A percentile compares a stretch with the other conserved stretches of the same genome.
Evolutionary conservation across 2,113 vertebrate species (phyloP).

Genomic region (Hipposideros armiger): DNA sequence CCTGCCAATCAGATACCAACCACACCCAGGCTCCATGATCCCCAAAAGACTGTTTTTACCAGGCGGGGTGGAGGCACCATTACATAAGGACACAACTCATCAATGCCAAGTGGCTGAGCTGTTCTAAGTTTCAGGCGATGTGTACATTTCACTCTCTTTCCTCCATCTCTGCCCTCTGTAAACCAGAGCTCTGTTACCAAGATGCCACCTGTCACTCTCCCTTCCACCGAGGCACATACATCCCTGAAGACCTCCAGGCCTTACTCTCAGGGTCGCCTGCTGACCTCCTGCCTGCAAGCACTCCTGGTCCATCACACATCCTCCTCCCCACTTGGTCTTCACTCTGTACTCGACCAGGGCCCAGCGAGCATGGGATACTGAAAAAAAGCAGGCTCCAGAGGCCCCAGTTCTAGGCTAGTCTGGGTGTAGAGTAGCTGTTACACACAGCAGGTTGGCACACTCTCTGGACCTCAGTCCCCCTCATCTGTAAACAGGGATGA

Average conservation of each 20-base stretch:
- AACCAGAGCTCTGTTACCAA: neutral
- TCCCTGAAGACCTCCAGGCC: neutral
- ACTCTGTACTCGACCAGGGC: neutral
- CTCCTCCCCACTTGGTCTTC: neutral
- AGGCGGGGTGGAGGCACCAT: conserved; percentile 27
- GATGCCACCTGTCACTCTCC: neutral
- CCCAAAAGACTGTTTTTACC: conserved; percentile 43
- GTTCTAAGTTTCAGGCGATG: neutral
- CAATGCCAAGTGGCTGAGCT: neutral
- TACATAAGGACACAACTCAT: neutral
- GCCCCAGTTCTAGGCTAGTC: neutral
- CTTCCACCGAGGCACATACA: neutral
- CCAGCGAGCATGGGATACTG: neutral
- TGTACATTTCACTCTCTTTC: neutral
- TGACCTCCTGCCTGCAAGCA: neutral
- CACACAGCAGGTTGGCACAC: neutral
- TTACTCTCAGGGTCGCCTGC: neutral
- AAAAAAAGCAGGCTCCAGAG: neutral
- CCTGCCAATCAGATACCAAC: conserved; percentile 49
- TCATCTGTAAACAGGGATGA: neutral
- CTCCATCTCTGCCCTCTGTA: neutral
- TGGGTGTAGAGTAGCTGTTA: neutral
- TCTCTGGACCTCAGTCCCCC: neutral
- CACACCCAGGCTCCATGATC: neutral
- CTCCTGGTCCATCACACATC: neutral